These are phyloP conservation scores for Ectropis grisescens DNA, from an alignment of 1,140 invertebrate species.

Conservation along the genomic window DNA sequence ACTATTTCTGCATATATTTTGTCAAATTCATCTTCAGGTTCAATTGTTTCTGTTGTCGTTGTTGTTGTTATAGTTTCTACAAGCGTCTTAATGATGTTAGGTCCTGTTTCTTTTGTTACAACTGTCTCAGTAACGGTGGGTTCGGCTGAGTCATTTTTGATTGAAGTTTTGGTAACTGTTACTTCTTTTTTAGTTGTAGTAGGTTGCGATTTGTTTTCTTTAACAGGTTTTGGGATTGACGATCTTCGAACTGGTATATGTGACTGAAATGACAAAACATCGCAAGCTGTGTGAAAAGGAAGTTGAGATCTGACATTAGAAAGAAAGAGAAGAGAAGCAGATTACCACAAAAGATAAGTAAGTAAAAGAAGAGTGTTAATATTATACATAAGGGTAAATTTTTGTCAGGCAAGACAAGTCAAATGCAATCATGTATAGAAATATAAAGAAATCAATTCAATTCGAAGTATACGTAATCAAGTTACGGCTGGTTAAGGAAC, in stretches of 20 bases:
- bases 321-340: no score
- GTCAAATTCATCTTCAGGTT: constrained; percentile 46
- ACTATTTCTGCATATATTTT: constrained; percentile 48
- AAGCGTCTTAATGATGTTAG: background rate
- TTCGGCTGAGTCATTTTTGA: constrained; percentile 7
- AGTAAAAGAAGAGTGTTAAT: no score
- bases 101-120: constrained; percentile 1
- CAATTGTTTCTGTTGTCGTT: constrained; percentile 1
- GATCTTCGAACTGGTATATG: constrained; percentile 15
- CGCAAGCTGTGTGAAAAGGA: background rate
- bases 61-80: background rate
- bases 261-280: constrained; percentile 10
- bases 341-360: no score
- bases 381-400: no score
- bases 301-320: constrained; percentile 3
- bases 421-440: no score
- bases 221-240: constrained; percentile 29
- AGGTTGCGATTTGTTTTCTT: constrained; percentile 1
- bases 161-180: background rate
- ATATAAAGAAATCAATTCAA: no score
- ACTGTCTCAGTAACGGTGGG: constrained; percentile 8
- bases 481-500: no score
- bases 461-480: no score
- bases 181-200: background rate
- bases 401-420: no score